Percentiles rank a stretch among this genome's conserved stretches.
phyloP scores from a whole-genome alignment of 1,140 invertebrate genomes.

The Drosophila mojavensis region DNA sequence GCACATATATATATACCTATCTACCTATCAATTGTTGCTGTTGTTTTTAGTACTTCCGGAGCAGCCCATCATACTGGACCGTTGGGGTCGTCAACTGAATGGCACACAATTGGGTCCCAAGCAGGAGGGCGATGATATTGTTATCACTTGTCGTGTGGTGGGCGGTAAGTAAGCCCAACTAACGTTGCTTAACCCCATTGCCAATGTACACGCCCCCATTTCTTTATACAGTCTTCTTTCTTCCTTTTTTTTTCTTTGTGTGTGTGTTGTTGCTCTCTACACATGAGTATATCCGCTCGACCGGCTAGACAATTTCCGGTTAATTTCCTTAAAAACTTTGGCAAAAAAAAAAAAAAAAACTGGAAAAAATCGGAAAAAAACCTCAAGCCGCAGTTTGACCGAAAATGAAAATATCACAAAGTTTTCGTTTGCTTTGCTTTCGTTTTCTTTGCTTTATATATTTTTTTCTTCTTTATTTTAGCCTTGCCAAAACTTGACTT shows the following conservation, averaged over 20 bases:
- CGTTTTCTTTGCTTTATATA: constrained; percentile 10
- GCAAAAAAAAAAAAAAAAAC: constrained; percentile 35
- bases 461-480: constrained; percentile 28
- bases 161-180: constrained; percentile 85
- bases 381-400: constrained; percentile 39
- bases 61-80: constrained; percentile 92
- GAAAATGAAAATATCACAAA: constrained; percentile 80
- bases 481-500: constrained; percentile 67
- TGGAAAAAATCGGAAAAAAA: neutral
- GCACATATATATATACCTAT: neutral
- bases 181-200: constrained; percentile 52
- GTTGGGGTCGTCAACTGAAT: constrained; percentile 89
- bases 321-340: constrained; percentile 84
- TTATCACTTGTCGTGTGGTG: constrained; percentile 86
- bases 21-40: constrained; percentile 27
- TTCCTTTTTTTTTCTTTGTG: neutral
- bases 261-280: constrained; percentile 2
- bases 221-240: constrained; percentile 4
- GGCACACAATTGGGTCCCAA: constrained; percentile 91
- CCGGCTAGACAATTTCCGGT: constrained; percentile 82
- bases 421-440: constrained; percentile 57
- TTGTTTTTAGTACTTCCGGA: constrained; percentile 91
- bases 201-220: neutral
- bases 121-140: constrained; percentile 88
- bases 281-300: constrained; percentile 66